Evolutionary conservation across 2,797 vertebrate species (phyloP).

Genomic region (Alectoris magna): DNA sequence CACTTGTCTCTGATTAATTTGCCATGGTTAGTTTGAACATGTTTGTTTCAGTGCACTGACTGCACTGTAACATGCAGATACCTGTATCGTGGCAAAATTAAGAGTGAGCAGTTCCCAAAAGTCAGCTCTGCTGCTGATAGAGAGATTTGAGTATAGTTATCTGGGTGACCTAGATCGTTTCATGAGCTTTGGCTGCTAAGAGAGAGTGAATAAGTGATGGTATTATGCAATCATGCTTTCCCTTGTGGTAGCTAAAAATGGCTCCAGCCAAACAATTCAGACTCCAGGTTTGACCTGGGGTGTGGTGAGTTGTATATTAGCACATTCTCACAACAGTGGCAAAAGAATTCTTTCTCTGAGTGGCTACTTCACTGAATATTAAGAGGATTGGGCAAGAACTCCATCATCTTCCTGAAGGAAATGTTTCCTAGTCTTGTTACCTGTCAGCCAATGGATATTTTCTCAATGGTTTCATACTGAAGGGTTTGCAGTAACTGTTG

Average conservation of each 20-base stretch:
- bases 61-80: not conserved
- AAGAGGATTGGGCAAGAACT: not conserved
- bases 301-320: not conserved
- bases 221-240: slow-evolving; percentile 45
- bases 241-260: not conserved
- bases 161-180: slow-evolving; percentile 40
- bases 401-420: not conserved
- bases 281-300: not conserved
- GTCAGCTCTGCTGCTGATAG: not conserved
- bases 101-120: not conserved
- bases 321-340: not conserved
- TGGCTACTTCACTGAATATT: not conserved
- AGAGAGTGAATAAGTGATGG: not conserved
- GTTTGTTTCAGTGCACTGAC: not conserved
- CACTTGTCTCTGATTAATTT: not conserved
- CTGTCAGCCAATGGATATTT: not conserved
- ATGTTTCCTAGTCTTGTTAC: not conserved
- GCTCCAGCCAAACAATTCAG: not conserved
- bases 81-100: not conserved
- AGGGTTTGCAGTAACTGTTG: not conserved
- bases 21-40: not conserved
- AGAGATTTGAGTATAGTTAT: slow-evolving; percentile 5
- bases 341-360: not conserved
- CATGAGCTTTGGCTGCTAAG: not conserved
- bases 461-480: not conserved